Conservation (phyloP, 2,113 vertebrate species). For the Empidonax traillii region DNA sequence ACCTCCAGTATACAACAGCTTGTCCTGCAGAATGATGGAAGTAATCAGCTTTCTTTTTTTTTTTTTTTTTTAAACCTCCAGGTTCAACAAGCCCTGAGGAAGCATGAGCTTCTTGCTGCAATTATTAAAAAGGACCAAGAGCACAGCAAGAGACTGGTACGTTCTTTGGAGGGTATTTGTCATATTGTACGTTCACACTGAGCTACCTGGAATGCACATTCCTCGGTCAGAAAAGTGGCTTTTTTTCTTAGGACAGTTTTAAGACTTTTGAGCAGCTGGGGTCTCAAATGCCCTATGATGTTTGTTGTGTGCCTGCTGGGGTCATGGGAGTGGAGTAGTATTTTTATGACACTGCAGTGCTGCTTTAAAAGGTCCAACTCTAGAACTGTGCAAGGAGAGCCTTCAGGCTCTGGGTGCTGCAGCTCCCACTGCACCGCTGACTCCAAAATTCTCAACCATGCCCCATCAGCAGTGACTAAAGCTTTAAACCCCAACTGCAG, state of each 20-base stretch:
- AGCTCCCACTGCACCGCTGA: neutral
- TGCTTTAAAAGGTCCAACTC: neutral
- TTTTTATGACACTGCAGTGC: neutral
- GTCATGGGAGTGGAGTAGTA: neutral
- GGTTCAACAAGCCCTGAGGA: constrained; percentile 88
- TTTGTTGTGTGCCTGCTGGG: neutral
- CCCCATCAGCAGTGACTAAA: neutral
- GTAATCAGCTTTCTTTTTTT: neutral
- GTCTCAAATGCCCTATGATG: neutral
- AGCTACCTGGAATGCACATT: neutral
- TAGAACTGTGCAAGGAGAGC: neutral
- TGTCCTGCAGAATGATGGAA: neutral
- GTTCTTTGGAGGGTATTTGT: constrained; percentile 20
- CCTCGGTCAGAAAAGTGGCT: neutral
- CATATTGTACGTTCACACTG: neutral
- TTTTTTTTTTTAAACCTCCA: constrained; percentile 37
- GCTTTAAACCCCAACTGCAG: neutral
- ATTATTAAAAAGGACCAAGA: constrained; percentile 87
- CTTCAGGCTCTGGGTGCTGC: neutral
- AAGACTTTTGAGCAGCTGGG: neutral
- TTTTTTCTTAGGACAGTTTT: neutral
- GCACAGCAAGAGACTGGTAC: constrained; percentile 88
- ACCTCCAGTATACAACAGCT: neutral
- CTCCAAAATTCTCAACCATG: neutral
- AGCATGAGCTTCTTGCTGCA: constrained; percentile 83